Conservation (phyloP, 2,113 vertebrate genomes). For the Rhinolophus sinicus region DNA sequence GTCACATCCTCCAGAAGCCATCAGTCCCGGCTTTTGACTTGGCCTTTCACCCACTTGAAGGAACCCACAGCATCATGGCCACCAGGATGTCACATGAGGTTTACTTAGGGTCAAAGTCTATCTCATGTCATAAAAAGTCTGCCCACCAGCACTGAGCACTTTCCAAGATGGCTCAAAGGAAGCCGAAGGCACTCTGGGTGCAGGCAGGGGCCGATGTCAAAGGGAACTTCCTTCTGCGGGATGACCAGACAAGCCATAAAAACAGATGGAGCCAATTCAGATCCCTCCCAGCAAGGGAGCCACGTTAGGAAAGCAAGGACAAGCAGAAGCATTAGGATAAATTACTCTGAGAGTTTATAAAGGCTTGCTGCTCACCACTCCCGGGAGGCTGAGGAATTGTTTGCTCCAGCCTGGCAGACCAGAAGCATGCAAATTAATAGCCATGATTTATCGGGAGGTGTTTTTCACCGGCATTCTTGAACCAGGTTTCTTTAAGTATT, state of each 20-base stretch:
- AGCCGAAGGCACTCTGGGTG: neutral
- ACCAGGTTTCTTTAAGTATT: slow-evolving; percentile 57
- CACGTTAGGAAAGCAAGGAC: slow-evolving; percentile 67
- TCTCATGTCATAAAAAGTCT: neutral
- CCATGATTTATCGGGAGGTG: slow-evolving; percentile 62
- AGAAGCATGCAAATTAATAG: slow-evolving; percentile 76
- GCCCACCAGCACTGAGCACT: neutral
- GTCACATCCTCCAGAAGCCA: neutral
- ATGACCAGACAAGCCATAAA: slow-evolving; percentile 52
- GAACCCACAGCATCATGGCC: neutral
- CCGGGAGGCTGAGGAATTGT: slow-evolving; percentile 74
- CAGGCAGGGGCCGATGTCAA: neutral
- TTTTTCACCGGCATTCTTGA: slow-evolving; percentile 59
- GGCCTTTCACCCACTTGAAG: neutral
- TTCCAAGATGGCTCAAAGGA: slow-evolving; percentile 30
- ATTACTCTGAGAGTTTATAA: slow-evolving; percentile 70
- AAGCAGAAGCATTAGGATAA: slow-evolving; percentile 73
- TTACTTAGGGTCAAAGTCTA: neutral
- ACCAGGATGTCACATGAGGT: neutral
- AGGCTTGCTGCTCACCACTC: slow-evolving; percentile 69
- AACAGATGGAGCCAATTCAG: slow-evolving; percentile 70
- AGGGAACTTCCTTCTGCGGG: slow-evolving; percentile 5
- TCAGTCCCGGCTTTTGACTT: neutral
- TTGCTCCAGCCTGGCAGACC: slow-evolving; percentile 70
- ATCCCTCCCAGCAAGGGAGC: slow-evolving; percentile 69